Base-by-base conservation (phyloP, 2,888 invertebrate genomes). In the Agrilus mali region DNA sequence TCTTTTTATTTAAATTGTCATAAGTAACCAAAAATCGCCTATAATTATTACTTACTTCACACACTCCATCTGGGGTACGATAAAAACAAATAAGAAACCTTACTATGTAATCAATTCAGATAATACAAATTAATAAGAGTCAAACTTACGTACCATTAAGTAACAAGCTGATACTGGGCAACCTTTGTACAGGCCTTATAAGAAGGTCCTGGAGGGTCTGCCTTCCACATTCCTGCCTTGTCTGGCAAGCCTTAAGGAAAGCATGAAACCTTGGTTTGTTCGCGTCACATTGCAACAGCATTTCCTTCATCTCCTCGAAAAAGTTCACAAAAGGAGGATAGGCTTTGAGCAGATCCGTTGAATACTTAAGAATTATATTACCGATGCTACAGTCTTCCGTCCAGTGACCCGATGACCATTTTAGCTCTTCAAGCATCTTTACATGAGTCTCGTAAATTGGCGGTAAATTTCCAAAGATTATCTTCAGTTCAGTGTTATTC, bases 301-400 rank as follows among this genome's bases (percentile, higher is more conserved):
- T 87, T 61, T 93, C 90, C 69, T 94, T 94, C 68, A 93, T 92
- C 66, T 90, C 88, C 68, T 97, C 96, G 67, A 95, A 96, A 71
- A 89, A 96, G 71, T 98, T 98, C 43, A 98, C 87, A 70, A 94
- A 98, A 15, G 95, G 93, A 48, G 96, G 96, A 71, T 98, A 98
- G 1, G 93, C 89, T 68, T 89, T 93, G 53, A 86, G 77, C 63
- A 97, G 74, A 59, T 87, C 90, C 42, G 86, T 82, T 42, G 87
- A 84, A 71, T 88, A 87, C 63, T 84, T 82, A 42, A 90, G 73
- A 64, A 95, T 85, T 55, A 95, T 82, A 60, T 86, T 81, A 7
- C 95, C 96, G 41, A 67, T 60, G 46, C 61, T 60, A 33, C 56
- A 57, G 59, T 93, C 89, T 63, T 96, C 95, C 49, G 79, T 79